These are phyloP conservation scores for Drosophila neutralis DNA, from an alignment of 2,888 invertebrate species.

Conservation along the genomic window DNA sequence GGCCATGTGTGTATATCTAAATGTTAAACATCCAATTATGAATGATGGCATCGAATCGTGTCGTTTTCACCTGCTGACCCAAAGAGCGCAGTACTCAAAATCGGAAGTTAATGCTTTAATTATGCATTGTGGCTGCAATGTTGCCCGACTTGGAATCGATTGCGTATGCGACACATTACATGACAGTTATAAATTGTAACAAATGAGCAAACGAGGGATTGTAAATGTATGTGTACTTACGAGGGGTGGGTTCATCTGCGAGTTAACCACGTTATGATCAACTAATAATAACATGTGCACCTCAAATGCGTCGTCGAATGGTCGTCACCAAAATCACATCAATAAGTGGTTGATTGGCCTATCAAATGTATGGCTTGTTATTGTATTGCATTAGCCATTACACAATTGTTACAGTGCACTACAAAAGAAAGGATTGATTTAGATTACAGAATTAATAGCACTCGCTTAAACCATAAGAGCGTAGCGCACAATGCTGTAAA, in stretches of 20 bases:
- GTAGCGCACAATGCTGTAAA: not conserved
- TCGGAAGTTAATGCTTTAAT: slow-evolving; percentile 31
- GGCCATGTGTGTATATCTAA: slow-evolving; percentile 54
- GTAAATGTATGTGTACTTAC: not conserved
- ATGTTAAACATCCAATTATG: slow-evolving; percentile 64
- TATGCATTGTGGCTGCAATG: slow-evolving; percentile 22
- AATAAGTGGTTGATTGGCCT: slow-evolving; percentile 59
- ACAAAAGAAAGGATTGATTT: slow-evolving; percentile 19
- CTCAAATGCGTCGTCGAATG: slow-evolving; percentile 28
- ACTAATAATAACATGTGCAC: slow-evolving; percentile 70
- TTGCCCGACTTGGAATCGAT: slow-evolving; percentile 18
- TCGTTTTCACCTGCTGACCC: slow-evolving; percentile 71
- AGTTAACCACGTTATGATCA: slow-evolving; percentile 56
- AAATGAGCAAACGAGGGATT: slow-evolving; percentile 20
- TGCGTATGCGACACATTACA: slow-evolving; percentile 40
- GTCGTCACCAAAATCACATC: slow-evolving; percentile 11
- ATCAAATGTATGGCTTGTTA: slow-evolving; percentile 34
- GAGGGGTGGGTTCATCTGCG: slow-evolving; percentile 42
- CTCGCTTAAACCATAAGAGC: not conserved
- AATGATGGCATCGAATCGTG: slow-evolving; percentile 40
- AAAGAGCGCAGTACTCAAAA: slow-evolving; percentile 38
- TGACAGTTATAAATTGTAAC: slow-evolving; percentile 56
- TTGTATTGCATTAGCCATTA: not conserved
- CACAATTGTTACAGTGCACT: slow-evolving; percentile 28
- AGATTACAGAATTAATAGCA: not conserved